Percentiles rank a stretch among this genome's conserved stretches.
These are phyloP conservation scores for Epizoanthus fatuus DNA, from an alignment of 92 coral and sea anemone genomes.

Conservation along the genomic window DNA sequence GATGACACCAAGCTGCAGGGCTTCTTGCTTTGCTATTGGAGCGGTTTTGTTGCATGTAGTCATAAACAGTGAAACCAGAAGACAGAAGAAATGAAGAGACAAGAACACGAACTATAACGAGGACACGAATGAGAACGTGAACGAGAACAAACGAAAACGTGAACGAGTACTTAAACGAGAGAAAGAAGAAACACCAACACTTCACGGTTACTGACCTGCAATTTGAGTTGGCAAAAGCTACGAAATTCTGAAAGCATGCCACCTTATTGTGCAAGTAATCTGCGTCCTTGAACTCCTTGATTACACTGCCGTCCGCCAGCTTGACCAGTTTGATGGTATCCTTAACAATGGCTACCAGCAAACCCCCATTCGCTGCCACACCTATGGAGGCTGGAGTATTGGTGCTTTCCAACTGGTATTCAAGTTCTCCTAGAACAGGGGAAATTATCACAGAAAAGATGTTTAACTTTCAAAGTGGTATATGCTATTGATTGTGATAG, in stretches of 20 bases:
- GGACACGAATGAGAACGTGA: not conserved
- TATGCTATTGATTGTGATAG: too few relatives aligned
- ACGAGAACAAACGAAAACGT: not conserved
- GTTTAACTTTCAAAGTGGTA: not conserved
- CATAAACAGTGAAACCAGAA: not conserved
- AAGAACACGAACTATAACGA: not conserved
- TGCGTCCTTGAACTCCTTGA: constrained; percentile 83
- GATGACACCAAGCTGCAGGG: too few relatives aligned
- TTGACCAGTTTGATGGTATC: constrained; percentile 69
- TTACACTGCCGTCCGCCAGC: constrained; percentile 76
- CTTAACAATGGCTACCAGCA: constrained; percentile 72
- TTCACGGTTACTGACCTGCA: constrained; percentile 11
- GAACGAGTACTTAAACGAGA: not conserved
- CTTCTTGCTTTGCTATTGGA: too few relatives aligned
- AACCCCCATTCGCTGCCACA: constrained; percentile 72
- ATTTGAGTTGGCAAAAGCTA: constrained; percentile 85
- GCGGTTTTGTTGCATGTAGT: too few relatives aligned
- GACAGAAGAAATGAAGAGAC: not conserved
- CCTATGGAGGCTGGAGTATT: constrained; percentile 72
- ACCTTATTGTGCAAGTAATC: constrained; percentile 79
- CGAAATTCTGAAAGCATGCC: constrained; percentile 75
- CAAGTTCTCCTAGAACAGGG: constrained; percentile 45
- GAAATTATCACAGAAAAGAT: not conserved
- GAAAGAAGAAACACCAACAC: not conserved
- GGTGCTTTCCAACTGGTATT: constrained; percentile 74